phyloP scores from a whole-genome alignment of 2,888 invertebrate species.

The Plebejus argus region DNA sequence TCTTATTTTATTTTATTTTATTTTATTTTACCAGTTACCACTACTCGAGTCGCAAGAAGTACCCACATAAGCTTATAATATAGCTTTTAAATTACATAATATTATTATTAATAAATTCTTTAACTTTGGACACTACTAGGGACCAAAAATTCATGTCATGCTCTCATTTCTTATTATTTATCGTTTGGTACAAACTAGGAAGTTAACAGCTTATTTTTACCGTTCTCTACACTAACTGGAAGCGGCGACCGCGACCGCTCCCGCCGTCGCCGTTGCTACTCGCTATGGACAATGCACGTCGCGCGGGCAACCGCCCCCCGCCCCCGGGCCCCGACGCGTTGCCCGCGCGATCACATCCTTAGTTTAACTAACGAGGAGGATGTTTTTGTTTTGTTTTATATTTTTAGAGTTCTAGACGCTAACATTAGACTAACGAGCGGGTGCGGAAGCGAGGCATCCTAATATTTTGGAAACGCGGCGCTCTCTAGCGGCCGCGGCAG shows the following conservation, averaged over 20 bases:
- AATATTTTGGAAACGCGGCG: not conserved
- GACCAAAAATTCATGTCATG: slow-evolving; percentile 19
- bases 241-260: not conserved
- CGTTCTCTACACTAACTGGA: slow-evolving; percentile 22
- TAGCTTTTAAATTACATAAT: too few relatives aligned
- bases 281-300: slow-evolving; percentile 16
- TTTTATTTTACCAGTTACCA: too few relatives aligned
- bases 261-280: not conserved
- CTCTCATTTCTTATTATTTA: slow-evolving; percentile 26
- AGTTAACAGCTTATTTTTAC: slow-evolving; percentile 28
- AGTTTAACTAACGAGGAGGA: slow-evolving; percentile 52
- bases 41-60: too few relatives aligned
- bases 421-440: slow-evolving; percentile 50
- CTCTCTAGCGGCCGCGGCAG: not conserved
- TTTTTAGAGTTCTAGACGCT: slow-evolving; percentile 49
- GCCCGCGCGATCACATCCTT: slow-evolving; percentile 53
- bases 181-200: not conserved
- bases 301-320: not conserved
- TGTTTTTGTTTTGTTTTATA: slow-evolving; percentile 52
- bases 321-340: slow-evolving; percentile 33
- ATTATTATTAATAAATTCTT: not conserved
- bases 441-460: slow-evolving; percentile 8
- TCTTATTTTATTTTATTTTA: too few relatives aligned
- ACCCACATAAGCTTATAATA: too few relatives aligned
- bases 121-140: slow-evolving; percentile 10